A percentile compares a stretch with the other conserved stretches of the same genome.
These are phyloP conservation scores for Elysia crispata DNA, from an alignment of 2,888 invertebrate genomes.

Conservation along the genomic window DNA sequence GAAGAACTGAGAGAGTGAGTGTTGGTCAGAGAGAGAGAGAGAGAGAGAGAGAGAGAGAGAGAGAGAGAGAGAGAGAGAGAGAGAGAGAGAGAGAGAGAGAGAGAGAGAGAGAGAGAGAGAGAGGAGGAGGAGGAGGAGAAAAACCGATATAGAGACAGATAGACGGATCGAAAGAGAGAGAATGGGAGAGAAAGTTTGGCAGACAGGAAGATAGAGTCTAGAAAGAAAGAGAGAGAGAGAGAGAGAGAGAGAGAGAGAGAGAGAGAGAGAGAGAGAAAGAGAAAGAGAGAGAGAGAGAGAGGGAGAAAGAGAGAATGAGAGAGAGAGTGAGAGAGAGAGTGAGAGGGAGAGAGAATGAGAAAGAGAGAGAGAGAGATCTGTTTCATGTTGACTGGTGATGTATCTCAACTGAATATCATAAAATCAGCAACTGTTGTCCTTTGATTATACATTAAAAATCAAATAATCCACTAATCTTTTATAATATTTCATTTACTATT, in stretches of 20 bases:
- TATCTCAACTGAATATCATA: too few relatives aligned
- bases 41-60: slow-evolving; percentile 35
- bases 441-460: too few relatives aligned
- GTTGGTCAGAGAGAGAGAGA: slow-evolving; percentile 12
- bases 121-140: neutral
- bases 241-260: neutral
- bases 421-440: too few relatives aligned
- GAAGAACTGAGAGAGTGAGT: neutral
- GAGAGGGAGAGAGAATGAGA: too few relatives aligned
- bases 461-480: too few relatives aligned
- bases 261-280: neutral
- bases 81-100: neutral
- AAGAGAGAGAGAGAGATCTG: too few relatives aligned
- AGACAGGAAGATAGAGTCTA: neutral
- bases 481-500: too few relatives aligned
- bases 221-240: slow-evolving; percentile 15
- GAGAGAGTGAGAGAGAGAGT: too few relatives aligned
- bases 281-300: too few relatives aligned
- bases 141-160: slow-evolving; percentile 2
- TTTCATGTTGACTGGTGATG: too few relatives aligned
- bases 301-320: too few relatives aligned
- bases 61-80: slow-evolving; percentile 32
- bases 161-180: neutral
- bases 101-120: neutral
- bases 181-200: neutral